A percentile compares a stretch with the other conserved stretches of the same genome.
phyloP scores from a whole-genome alignment of 2,113 vertebrate species.

The Lamprologus ornatipinnis region DNA sequence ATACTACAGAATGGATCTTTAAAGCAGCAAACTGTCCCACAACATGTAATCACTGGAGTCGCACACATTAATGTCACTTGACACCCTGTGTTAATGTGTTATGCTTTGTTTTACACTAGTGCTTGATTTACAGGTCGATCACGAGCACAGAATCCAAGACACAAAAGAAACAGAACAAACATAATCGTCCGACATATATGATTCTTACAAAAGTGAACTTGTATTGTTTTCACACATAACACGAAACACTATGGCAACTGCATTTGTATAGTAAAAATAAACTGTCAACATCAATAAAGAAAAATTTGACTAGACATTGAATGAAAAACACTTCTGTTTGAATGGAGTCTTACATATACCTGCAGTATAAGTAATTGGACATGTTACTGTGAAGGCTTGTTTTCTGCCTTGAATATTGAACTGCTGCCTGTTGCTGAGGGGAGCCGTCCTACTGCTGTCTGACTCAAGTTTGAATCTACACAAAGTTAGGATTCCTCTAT shows the following conservation, averaged over 20 bases:
- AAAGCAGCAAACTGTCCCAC: neutral
- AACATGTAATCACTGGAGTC: neutral
- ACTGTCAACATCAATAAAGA: neutral
- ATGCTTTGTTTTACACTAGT: neutral
- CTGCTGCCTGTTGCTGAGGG: neutral
- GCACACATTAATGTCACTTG: neutral
- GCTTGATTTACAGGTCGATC: neutral
- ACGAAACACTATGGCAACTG: neutral
- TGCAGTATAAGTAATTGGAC: neutral
- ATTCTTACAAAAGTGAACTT: neutral
- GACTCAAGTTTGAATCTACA: neutral
- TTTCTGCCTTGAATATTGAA: neutral
- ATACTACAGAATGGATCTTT: neutral
- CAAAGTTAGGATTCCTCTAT: neutral
- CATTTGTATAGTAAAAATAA: neutral
- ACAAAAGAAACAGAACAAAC: neutral
- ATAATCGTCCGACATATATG: neutral
- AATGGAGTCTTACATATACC: neutral
- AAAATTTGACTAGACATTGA: neutral
- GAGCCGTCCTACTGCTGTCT: neutral
- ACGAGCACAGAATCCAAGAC: neutral
- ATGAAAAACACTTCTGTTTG: neutral
- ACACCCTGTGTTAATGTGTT: neutral
- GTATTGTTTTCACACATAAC: neutral
- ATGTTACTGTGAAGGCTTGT: neutral